Percentiles rank a stretch among this genome's conserved stretches.
Conservation (phyloP, 1,140 invertebrate species). For the honey bee (Apis mellifera) region Amel_HAv3.1 CM009933.2:8598001-8598500, state of each 20-base stretch:
- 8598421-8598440: not conserved
- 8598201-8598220: not conserved
- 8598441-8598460: not conserved
- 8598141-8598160: not conserved
- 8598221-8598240: constrained; percentile 23
- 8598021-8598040: too few species aligned
- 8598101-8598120: too few species aligned
- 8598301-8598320: not conserved
- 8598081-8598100: too few species aligned
- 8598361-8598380: too few species aligned
- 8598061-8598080: too few species aligned
- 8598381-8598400: too few species aligned
- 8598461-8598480: not conserved
- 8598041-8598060: too few species aligned
- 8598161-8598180: not conserved
- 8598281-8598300: constrained; percentile 34
- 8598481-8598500: not conserved
- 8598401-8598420: too few species aligned
- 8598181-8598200: not conserved
- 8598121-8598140: too few species aligned
- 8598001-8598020: too few species aligned
- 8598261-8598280: constrained; percentile 21
- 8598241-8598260: constrained; percentile 18
- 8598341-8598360: too few species aligned
- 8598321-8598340: not conserved